Base-by-base conservation (phyloP, 1,140 invertebrate genomes). In the Akabosia matsudoensis region DNA sequence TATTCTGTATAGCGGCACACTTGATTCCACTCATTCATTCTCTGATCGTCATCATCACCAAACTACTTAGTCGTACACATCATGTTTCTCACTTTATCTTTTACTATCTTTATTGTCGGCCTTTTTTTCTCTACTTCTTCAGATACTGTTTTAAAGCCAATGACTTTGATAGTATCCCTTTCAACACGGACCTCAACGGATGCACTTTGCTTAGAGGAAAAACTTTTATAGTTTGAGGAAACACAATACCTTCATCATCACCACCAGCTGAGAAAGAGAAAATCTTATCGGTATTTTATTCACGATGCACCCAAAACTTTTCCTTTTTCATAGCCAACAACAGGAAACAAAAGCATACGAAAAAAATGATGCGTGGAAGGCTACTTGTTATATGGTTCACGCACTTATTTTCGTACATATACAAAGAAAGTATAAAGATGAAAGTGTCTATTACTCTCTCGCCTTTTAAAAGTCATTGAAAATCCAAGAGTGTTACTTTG, bases 291-390 rank as follows among this genome's bases (percentile, higher is more conserved):
- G 28, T 31, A 67, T 67, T 67, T 67, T 67, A 67, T 67, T 67
- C 61, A 67, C 61, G 61, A 67, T 67, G 61, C 61, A 67, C n/a
- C 61, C 26, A 31, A 56, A 67, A 67, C 61, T 67, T 67, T 56
- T 67, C 31, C 61, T 28, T 67, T 61, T 14, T n/a, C 3, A 67
- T 30, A 30, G n/a, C 7, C 7, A 67, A 22, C 2, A 67, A 67
- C 28, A 28, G 61, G 30, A 67, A 67, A 67, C 61, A 67, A 67
- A 67, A 67, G 30, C 3, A 45, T 45, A 45, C 18, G 7, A 45
- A 45, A 45, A 18, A 10, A 7, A 45, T 45, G 37, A 45, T 10
- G 37, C 18, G n/a, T n/a, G n/a, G n/a, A n/a, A n/a, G n/a, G n/a
- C n/a, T n/a, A n/a, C n/a, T n/a, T n/a, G n/a, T n/a, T n/a, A n/a